phyloP scores from a whole-genome alignment of 2,113 vertebrate species.

The Gobius niger region DNA sequence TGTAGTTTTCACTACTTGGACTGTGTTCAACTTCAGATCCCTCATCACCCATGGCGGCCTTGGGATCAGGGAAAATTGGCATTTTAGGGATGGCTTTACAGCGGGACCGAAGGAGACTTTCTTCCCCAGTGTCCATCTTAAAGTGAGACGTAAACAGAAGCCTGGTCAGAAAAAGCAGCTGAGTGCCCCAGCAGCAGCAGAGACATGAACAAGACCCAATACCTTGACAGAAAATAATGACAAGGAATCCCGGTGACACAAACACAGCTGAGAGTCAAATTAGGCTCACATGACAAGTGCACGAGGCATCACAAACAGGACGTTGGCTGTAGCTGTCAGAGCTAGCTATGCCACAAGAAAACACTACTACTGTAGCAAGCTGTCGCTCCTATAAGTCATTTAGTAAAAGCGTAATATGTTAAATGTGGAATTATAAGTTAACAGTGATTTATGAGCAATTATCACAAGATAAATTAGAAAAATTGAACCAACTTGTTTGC shows the following conservation, averaged over 20 bases:
- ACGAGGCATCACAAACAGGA: background rate
- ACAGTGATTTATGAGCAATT: background rate
- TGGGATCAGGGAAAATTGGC: conserved; percentile 33
- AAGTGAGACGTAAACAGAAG: background rate
- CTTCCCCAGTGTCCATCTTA: conserved; percentile 66
- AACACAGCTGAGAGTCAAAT: conserved; percentile 29
- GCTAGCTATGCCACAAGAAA: conserved; percentile 16
- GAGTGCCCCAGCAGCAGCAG: too few species aligned
- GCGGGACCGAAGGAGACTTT: conserved; percentile 36
- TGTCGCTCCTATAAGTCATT: background rate
- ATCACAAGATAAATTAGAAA: background rate
- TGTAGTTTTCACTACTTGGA: conserved; percentile 32
- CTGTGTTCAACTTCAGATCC: conserved; percentile 15
- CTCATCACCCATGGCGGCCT: conserved; percentile 26
- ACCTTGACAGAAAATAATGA: conserved; percentile 5
- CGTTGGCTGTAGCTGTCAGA: background rate
- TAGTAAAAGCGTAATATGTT: too few species aligned
- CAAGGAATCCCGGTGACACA: conserved; percentile 13
- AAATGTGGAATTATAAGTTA: too few species aligned
- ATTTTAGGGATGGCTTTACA: conserved; percentile 20
- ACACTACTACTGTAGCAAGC: background rate
- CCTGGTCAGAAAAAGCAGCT: background rate
- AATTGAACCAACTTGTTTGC: conserved; percentile 42
- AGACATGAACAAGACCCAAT: too few species aligned
- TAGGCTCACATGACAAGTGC: conserved; percentile 48